Evolutionary conservation across 1,140 invertebrate species (phyloP).

Genomic region (Prorops nasuta): DNA sequence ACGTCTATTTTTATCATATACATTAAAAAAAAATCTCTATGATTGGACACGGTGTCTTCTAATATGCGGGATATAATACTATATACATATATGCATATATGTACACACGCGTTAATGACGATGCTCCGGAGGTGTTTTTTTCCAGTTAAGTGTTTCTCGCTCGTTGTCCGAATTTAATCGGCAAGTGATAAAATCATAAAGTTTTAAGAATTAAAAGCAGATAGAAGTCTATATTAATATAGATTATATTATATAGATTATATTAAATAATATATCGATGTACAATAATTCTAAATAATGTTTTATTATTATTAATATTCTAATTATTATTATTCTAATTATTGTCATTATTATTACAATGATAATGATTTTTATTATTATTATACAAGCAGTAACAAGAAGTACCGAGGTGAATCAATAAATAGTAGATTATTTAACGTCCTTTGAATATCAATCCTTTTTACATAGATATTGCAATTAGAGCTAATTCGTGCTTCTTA

Average conservation of each 20-base stretch:
- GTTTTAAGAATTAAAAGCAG: slow-evolving; percentile 44
- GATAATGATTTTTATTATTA: slow-evolving; percentile 23
- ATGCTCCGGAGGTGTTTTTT: slow-evolving; percentile 15
- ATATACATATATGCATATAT: no score
- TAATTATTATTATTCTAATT: slow-evolving; percentile 24
- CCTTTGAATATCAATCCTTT: no score
- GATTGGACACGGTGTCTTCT: no score
- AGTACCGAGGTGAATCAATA: slow-evolving; percentile 3
- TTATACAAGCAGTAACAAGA: slow-evolving; percentile 1
- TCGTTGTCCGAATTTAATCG: slow-evolving; percentile 44
- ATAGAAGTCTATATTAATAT: slow-evolving; percentile 53
- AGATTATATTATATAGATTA: slow-evolving; percentile 51
- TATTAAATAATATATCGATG: slow-evolving; percentile 57
- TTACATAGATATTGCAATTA: no score
- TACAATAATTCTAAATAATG: slow-evolving; percentile 54
- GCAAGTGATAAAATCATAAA: slow-evolving; percentile 45
- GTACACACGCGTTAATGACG: no score
- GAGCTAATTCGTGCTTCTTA: no score
- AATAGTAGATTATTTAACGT: slow-evolving; percentile 2
- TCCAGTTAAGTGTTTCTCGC: slow-evolving; percentile 37
- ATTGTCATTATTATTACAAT: slow-evolving; percentile 28
- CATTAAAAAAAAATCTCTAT: no score
- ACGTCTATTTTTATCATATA: no score
- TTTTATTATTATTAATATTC: slow-evolving; percentile 50
- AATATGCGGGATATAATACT: no score